Percentiles rank a stretch among this genome's conserved stretches.
Evolutionary conservation across 1,140 invertebrate genomes (phyloP).

Genomic region (Sycobia sp.): DNA sequence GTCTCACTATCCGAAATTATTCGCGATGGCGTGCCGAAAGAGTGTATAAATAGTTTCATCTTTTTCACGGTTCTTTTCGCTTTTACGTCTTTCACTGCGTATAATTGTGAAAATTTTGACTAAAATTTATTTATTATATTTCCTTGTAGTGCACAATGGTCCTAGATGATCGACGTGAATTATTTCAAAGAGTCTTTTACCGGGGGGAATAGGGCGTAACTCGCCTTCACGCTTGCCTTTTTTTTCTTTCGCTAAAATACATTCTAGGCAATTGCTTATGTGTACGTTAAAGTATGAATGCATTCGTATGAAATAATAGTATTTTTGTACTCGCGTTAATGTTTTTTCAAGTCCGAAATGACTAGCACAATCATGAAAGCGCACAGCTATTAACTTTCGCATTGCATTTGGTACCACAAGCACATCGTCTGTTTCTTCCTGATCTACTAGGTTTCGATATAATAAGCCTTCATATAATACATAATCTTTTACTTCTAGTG

Average conservation of each 20-base stretch:
- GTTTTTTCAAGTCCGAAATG: slow-evolving; percentile 30
- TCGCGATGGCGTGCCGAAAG: neutral
- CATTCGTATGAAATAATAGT: slow-evolving; percentile 33
- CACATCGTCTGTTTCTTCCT: neutral
- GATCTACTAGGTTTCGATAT: neutral
- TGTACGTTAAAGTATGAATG: slow-evolving; percentile 8
- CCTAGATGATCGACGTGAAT: slow-evolving; percentile 36
- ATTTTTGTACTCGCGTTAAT: slow-evolving; percentile 1
- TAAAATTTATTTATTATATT: neutral
- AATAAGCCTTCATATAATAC: slow-evolving; percentile 11
- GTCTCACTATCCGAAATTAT: too few species aligned
- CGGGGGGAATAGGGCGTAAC: slow-evolving; percentile 35
- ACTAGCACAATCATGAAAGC: too few species aligned
- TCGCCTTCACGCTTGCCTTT: too few species aligned
- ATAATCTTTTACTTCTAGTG: slow-evolving; percentile 17
- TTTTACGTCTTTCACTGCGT: neutral
- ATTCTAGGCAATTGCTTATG: slow-evolving; percentile 5
- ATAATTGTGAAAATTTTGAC: neutral
- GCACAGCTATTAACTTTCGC: too few species aligned
- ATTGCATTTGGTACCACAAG: too few species aligned
- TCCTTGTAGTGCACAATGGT: slow-evolving; percentile 10
- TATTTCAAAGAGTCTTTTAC: slow-evolving; percentile 25
- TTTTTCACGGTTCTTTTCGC: neutral
- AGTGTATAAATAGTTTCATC: neutral
- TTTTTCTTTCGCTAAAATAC: slow-evolving; percentile 6